Evolutionary conservation across 2,797 vertebrate genomes (phyloP).

Genomic region (Pangasius larnaudii): DNA sequence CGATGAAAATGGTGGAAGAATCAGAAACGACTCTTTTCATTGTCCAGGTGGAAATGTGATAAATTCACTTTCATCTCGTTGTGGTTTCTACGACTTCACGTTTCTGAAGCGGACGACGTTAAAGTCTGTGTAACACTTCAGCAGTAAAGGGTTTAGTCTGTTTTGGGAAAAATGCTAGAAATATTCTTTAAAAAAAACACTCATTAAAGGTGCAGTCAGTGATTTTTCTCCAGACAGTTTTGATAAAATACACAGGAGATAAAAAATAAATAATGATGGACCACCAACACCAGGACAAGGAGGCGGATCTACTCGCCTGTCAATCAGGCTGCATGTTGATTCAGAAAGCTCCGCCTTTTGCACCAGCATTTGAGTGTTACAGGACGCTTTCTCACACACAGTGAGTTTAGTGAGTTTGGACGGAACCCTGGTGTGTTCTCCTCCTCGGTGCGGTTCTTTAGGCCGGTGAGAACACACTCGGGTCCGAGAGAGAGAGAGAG

Average conservation of each 20-base stretch:
- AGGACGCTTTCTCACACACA: background rate
- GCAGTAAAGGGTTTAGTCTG: background rate
- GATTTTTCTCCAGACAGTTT: too few relatives aligned
- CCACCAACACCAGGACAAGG: background rate
- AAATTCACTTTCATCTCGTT: background rate
- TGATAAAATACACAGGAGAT: too few relatives aligned
- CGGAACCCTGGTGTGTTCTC: too few relatives aligned
- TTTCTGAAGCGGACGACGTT: background rate
- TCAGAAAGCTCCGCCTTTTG: background rate
- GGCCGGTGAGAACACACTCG: too few relatives aligned
- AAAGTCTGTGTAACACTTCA: background rate
- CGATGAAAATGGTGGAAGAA: constrained; percentile 59
- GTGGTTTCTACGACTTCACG: background rate
- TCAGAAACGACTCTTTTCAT: background rate
- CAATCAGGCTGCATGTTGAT: background rate
- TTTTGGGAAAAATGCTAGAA: background rate
- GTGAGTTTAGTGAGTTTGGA: too few relatives aligned
- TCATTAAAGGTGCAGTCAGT: background rate
- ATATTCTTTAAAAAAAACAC: background rate
- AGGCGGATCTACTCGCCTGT: background rate
- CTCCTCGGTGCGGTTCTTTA: too few relatives aligned
- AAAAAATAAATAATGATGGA: background rate
- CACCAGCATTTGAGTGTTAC: background rate
- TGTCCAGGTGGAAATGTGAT: background rate
- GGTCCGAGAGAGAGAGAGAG: too few relatives aligned